Evolutionary conservation across 2,113 vertebrate species (phyloP).

Genomic region (Pomatorhinus ruficollis): DNA sequence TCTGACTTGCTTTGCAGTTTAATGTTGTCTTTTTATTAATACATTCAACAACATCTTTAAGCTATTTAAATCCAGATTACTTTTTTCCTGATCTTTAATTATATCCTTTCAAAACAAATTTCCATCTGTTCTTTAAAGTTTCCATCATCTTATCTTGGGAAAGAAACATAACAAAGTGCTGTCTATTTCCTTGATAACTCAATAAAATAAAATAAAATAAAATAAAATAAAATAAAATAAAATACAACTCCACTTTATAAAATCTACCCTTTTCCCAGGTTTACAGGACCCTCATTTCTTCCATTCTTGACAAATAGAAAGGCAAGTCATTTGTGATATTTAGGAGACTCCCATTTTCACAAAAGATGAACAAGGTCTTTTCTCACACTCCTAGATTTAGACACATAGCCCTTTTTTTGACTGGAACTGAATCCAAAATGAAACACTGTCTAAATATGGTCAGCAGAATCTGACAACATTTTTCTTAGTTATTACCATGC

Average conservation of each 20-base stretch:
- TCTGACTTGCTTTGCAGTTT: not conserved
- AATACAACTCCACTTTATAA: not conserved
- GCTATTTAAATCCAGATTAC: slow-evolving; percentile 53
- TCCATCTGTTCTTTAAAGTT: slow-evolving; percentile 32
- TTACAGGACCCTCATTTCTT: not conserved
- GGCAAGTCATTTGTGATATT: not conserved
- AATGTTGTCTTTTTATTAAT: not conserved
- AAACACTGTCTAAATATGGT: not conserved
- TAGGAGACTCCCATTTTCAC: not conserved
- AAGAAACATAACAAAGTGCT: not conserved
- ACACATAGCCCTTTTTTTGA: not conserved
- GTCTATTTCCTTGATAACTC: not conserved
- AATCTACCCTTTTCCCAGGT: not conserved
- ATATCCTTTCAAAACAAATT: slow-evolving; percentile 48
- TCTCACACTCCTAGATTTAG: not conserved
- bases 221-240: not conserved
- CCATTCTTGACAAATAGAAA: not conserved
- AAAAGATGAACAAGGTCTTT: not conserved
- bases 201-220: not conserved
- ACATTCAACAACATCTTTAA: slow-evolving; percentile 5
- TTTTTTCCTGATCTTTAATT: slow-evolving; percentile 49
- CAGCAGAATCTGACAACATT: not conserved
- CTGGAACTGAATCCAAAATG: not conserved
- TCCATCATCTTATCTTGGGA: not conserved
- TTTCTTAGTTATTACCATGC: not conserved